Percentiles rank a stretch among this genome's conserved stretches.
Conservation (phyloP, 2,888 invertebrate species). For the Philonicus albiceps region DNA sequence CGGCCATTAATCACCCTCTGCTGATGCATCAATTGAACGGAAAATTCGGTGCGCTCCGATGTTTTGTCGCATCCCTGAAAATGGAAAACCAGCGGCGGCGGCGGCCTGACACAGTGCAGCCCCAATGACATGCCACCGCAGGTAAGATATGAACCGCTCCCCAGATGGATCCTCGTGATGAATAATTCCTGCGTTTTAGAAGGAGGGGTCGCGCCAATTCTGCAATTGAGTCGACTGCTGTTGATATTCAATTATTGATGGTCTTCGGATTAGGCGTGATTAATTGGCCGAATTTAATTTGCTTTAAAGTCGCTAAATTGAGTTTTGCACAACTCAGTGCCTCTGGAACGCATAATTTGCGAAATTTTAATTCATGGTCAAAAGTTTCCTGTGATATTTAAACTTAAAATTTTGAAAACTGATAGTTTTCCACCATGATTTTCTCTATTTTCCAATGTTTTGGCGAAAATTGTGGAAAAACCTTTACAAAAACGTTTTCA, state of each 20-base stretch:
- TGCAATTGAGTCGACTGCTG: neutral
- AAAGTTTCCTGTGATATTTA: no score
- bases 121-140: neutral
- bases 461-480: no score
- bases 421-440: no score
- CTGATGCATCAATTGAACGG: conserved; percentile 51
- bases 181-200: neutral
- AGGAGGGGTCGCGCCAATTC: neutral
- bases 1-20: conserved; percentile 51
- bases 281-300: neutral
- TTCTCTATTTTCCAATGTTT: no score
- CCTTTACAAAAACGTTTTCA: no score
- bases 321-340: neutral
- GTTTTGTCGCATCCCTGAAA: conserved; percentile 29
- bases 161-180: neutral
- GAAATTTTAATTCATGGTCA: no score
- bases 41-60: conserved; percentile 31
- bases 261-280: neutral
- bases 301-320: neutral
- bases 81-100: neutral
- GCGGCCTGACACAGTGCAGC: neutral
- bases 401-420: no score
- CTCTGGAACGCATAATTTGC: neutral
- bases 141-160: conserved; percentile 13
- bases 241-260: neutral